Evolutionary conservation across 2,113 vertebrate genomes (phyloP).

Genomic region (Acrocephalus kingi): DNA sequence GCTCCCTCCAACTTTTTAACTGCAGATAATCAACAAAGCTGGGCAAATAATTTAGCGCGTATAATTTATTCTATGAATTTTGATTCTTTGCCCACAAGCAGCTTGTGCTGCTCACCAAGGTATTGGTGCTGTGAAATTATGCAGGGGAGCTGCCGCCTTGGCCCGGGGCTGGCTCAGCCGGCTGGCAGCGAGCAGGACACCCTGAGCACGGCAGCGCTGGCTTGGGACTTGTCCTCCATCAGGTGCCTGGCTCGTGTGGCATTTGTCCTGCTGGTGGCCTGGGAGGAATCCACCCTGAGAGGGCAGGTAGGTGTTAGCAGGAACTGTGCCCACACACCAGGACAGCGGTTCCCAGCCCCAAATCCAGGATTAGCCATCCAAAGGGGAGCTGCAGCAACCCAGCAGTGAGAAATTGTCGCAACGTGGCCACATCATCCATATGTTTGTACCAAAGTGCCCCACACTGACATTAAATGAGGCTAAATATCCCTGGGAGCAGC

Average conservation of each 20-base stretch:
- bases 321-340: fast-evolving
- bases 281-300: fast-evolving
- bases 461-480: background rate
- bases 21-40: conserved; percentile 56
- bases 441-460: background rate
- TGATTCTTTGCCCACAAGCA: conserved; percentile 58
- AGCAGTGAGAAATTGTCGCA: background rate
- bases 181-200: background rate
- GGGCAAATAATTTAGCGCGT: conserved; percentile 7
- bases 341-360: background rate
- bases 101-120: conserved; percentile 32
- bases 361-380: fast-evolving
- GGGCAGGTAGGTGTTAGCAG: background rate
- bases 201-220: background rate
- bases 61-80: conserved; percentile 56
- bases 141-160: background rate
- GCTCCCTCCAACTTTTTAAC: conserved; percentile 42
- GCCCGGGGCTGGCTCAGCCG: background rate
- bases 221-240: background rate
- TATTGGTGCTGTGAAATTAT: background rate
- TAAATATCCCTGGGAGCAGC: background rate
- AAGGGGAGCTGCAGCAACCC: background rate
- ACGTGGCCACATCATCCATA: fast-evolving
- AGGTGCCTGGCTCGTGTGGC: fast-evolving
- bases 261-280: background rate